phyloP scores from a whole-genome alignment of 2,113 vertebrate genomes.

The Prunella himalayana region DNA sequence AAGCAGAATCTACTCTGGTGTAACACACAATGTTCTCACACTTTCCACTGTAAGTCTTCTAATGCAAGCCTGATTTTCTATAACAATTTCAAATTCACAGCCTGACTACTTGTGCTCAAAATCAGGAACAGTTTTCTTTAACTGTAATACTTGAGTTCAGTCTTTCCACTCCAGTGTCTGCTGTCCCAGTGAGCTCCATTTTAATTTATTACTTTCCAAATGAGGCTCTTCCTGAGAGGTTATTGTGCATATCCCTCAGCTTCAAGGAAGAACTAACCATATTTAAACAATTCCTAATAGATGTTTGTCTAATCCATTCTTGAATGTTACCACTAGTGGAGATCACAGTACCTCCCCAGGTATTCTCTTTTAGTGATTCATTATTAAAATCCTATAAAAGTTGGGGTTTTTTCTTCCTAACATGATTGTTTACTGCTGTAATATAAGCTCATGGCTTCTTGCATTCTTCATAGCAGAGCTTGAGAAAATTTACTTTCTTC shows the following conservation, averaged over 20 bases:
- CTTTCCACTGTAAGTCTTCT: neutral
- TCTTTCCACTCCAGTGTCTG: neutral
- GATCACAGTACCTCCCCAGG: neutral
- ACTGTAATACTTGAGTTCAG: neutral
- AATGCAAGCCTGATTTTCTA: neutral
- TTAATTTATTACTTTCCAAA: neutral
- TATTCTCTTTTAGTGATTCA: neutral
- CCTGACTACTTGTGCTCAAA: neutral
- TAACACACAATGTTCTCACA: neutral
- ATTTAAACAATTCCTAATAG: neutral
- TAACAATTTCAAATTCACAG: neutral
- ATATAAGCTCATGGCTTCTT: neutral
- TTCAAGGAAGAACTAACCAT: neutral
- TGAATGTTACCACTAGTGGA: neutral
- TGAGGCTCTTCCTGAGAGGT: neutral
- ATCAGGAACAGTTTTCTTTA: neutral
- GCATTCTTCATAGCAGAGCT: neutral
- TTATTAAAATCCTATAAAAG: neutral
- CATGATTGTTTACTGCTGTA: neutral
- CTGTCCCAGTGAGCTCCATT: neutral
- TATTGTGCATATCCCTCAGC: neutral
- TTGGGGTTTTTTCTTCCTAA: neutral
- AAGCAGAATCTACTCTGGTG: neutral
- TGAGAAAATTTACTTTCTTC: neutral
- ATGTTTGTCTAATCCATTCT: neutral